These are phyloP conservation scores for Trichoplusia ni DNA, from an alignment of 1,140 invertebrate genomes.

Conservation along the genomic window DNA sequence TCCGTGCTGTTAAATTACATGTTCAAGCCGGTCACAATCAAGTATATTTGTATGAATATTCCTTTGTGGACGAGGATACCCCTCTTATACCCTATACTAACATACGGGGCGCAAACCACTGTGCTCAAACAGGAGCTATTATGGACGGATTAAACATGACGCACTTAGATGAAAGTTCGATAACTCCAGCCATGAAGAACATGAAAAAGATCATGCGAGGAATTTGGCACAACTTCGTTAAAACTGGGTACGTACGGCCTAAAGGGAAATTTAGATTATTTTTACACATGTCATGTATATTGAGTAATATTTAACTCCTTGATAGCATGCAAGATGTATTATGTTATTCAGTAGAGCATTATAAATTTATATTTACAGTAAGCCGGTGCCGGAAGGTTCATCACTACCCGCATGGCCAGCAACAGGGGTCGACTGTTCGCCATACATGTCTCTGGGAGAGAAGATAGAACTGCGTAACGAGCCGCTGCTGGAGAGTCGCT, in stretches of 20 bases:
- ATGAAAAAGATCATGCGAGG: constrained; percentile 41
- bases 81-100: constrained; percentile 19
- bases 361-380: too few relatives aligned
- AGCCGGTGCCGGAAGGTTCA: too few relatives aligned
- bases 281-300: too few relatives aligned
- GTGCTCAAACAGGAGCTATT: constrained; percentile 30
- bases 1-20: constrained; percentile 29
- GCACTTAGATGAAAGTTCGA: neutral
- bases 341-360: too few relatives aligned
- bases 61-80: constrained; percentile 23
- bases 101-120: constrained; percentile 34
- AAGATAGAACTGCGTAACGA: too few relatives aligned
- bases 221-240: constrained; percentile 53
- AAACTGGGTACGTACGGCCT: constrained; percentile 39
- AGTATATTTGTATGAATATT: constrained; percentile 44
- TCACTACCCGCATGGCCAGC: too few relatives aligned
- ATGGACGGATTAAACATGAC: constrained; percentile 41
- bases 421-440: too few relatives aligned
- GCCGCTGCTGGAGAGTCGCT: too few relatives aligned
- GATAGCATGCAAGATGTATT: too few relatives aligned
- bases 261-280: neutral
- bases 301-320: too few relatives aligned
- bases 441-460: too few relatives aligned
- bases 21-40: constrained; percentile 29
- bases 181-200: constrained; percentile 18